Evolutionary conservation across 2,797 vertebrate genomes (phyloP).

Genomic region (Aeoliscus strigatus): DNA sequence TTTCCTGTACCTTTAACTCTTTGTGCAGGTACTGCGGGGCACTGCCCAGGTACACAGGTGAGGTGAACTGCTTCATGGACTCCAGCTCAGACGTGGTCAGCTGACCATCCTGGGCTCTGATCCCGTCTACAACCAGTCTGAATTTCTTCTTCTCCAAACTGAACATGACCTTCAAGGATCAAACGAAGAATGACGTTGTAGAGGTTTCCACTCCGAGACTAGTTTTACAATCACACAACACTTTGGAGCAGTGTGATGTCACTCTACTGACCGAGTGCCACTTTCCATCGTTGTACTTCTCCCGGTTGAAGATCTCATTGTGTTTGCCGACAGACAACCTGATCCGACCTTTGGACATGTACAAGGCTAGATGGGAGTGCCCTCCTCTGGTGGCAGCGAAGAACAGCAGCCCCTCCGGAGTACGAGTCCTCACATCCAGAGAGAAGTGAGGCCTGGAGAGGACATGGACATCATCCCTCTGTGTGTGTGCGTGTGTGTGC

Average conservation of each 20-base stretch:
- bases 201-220: too few relatives aligned
- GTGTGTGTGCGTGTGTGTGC: conserved; percentile 6
- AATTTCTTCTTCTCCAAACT: conserved; percentile 76
- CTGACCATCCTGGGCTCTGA: conserved; percentile 77
- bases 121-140: conserved; percentile 82
- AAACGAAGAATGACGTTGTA: background rate
- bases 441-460: conserved; percentile 81
- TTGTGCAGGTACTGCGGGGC: conserved; percentile 63
- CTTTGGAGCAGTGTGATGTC: background rate
- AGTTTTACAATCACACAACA: too few relatives aligned
- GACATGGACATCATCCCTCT: background rate
- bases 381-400: conserved; percentile 70
- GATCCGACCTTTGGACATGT: conserved; percentile 84
- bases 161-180: conserved; percentile 75
- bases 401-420: conserved; percentile 82
- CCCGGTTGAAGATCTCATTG: conserved; percentile 81
- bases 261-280: conserved; percentile 87
- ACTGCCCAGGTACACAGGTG: conserved; percentile 79
- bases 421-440: conserved; percentile 79
- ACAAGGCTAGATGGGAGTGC: conserved; percentile 78
- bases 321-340: conserved; percentile 77
- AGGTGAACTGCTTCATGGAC: conserved; percentile 64
- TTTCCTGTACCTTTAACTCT: conserved; percentile 63
- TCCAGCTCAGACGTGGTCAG: conserved; percentile 63
- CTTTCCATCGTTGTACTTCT: conserved; percentile 84